Evolutionary conservation across 1,140 invertebrate genomes (phyloP), one percentile per base, ranked within the genome.

Genomic region (Phthorimaea operculella): DNA sequence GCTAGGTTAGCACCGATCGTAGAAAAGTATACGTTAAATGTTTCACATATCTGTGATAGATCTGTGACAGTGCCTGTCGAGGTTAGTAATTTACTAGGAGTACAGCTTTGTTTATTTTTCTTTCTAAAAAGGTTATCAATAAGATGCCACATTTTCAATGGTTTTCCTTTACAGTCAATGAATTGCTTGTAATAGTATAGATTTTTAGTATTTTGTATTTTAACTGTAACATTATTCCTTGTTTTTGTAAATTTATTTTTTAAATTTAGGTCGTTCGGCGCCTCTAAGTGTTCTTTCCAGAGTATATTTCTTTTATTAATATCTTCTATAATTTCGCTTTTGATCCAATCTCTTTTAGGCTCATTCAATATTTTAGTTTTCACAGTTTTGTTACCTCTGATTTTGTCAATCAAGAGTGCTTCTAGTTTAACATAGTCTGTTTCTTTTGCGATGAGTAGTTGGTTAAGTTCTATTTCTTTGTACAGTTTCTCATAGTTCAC

Each of bases 11-110:
- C 4, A 33, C 60, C 60, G 15, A 63, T 57, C 33, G 33, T 54
- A 18, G 60, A 52, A 21, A 63, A 63, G 11, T 55, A 63, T 14
- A 48, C 7, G 45, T 62, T 62, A 28, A 62, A 58, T 42, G 11
- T 28, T 50, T 62, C 50, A 45, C 60, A 62, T 11, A 62, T 58
- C n/a, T 55, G 14, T 11, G 44, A 49, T 16, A 10, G 9, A 33
- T 62, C 49, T 39, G 52, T 53, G 1, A 59, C 45, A 48, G 18
- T 44, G 49, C 8, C 33, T 36, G 39, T 45, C 11, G 9, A 48
- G 33, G 21, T 58, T 17, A 47, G 12, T 15, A 50, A 14, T 50
- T 50, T 50, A 11, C 9, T 12, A 10, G 48, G 48, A 50, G 15
- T 18, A 33, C 18, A 28, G 48, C 18, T 12, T n/a, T 6, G 9